phyloP scores from a whole-genome alignment of 2,797 vertebrate species.

The Synaphobranchus kaupii region DNA sequence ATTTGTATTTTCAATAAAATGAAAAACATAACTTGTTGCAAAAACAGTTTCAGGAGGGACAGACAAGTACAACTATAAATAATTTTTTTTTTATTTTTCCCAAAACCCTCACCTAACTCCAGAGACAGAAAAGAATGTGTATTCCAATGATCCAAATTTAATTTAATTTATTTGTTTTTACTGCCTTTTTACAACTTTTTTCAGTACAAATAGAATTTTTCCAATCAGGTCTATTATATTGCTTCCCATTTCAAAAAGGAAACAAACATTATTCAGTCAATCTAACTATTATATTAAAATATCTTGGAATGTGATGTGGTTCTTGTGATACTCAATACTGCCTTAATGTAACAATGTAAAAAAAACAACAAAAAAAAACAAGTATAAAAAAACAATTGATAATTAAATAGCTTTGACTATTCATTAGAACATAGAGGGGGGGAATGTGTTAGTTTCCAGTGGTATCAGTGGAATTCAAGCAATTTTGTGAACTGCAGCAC shows the following conservation, averaged over 20 bases:
- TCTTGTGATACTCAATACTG: background rate
- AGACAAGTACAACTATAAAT: background rate
- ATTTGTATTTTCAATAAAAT: background rate
- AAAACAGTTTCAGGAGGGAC: background rate
- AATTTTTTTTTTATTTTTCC: constrained; percentile 9
- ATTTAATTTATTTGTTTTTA: background rate
- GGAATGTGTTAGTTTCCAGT: background rate
- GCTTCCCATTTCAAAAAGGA: background rate
- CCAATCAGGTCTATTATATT: background rate
- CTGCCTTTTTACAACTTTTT: background rate
- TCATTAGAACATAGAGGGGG: background rate
- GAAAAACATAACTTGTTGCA: background rate
- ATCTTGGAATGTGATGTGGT: background rate
- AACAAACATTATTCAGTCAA: background rate
- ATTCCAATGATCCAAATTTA: no score
- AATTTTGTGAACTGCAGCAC: constrained; percentile 11
- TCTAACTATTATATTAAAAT: background rate
- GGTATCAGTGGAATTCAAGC: constrained; percentile 11
- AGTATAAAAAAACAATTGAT: background rate
- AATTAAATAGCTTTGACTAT: constrained; percentile 4
- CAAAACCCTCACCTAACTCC: constrained; percentile 29
- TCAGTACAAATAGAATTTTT: background rate
- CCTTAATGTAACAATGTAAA: background rate
- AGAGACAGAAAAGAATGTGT: background rate
- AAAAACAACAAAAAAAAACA: background rate